Evolutionary conservation across 2,888 invertebrate species (phyloP).

Genomic region (Dryadula phaetusa): DNA sequence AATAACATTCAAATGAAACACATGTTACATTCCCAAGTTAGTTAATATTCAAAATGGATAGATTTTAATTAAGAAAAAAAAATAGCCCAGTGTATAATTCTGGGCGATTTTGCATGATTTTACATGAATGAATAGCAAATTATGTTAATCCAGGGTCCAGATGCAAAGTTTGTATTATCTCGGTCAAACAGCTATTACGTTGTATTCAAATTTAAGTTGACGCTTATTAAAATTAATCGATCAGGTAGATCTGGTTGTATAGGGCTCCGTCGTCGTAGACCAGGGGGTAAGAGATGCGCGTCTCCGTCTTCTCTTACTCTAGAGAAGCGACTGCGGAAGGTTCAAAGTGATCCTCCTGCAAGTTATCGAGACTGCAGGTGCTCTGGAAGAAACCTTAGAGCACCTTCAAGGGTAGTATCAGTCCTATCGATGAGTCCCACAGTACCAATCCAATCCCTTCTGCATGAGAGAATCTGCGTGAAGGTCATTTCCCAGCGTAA

Average conservation of each 20-base stretch:
- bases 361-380: no score
- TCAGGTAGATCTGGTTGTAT: neutral
- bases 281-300: no score
- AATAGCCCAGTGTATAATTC: constrained; percentile 28
- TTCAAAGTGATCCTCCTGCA: no score
- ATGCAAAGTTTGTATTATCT: constrained; percentile 35
- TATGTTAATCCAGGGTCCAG: constrained; percentile 35
- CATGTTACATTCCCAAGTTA: constrained; percentile 1
- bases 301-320: no score
- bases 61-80: constrained; percentile 31
- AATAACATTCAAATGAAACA: neutral
- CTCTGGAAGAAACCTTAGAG: no score
- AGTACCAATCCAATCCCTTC: no score
- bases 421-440: no score
- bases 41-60: constrained; percentile 19
- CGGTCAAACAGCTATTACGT: constrained; percentile 31
- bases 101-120: constrained; percentile 37
- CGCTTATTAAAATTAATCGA: constrained; percentile 5
- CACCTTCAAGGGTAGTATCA: no score
- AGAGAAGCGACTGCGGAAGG: no score
- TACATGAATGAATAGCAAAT: constrained; percentile 39
- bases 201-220: constrained; percentile 26
- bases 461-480: no score
- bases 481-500: no score
- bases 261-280: no score